phyloP scores from a whole-genome alignment of 2,888 invertebrate genomes.

The Timema cristinae region DNA sequence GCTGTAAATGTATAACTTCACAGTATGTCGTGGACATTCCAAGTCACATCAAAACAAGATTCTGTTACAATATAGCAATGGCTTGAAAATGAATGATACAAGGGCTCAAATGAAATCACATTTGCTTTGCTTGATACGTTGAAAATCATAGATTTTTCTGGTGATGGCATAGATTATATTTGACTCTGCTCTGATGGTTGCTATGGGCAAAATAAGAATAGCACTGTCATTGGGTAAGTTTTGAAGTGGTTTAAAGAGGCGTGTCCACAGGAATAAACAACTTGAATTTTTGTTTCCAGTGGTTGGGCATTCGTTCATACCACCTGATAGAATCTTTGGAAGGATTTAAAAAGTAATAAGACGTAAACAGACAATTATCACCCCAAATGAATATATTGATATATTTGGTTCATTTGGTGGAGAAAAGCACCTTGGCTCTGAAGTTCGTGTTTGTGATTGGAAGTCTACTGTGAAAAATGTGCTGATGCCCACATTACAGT shows the following conservation, averaged over 20 bases:
- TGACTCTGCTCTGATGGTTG: background rate
- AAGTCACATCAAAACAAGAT: background rate
- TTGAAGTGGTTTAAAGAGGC: background rate
- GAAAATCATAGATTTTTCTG: background rate
- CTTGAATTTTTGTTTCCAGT: too few relatives aligned
- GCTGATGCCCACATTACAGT: too few relatives aligned
- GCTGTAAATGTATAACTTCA: background rate
- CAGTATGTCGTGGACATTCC: background rate
- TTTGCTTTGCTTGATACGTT: background rate
- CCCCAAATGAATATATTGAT: too few relatives aligned
- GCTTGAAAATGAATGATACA: background rate
- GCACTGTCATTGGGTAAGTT: background rate
- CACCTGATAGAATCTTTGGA: too few relatives aligned
- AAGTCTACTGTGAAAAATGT: too few relatives aligned
- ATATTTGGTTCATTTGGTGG: too few relatives aligned
- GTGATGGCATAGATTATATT: background rate
- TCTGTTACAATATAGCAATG: background rate
- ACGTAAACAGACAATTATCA: too few relatives aligned
- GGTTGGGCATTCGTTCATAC: too few relatives aligned
- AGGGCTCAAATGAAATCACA: background rate
- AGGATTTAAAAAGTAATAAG: too few relatives aligned
- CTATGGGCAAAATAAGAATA: background rate
- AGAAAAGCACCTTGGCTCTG: too few relatives aligned
- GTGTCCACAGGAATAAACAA: too few relatives aligned
- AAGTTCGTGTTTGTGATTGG: too few relatives aligned